Evolutionary conservation across 2,888 invertebrate genomes (phyloP).

Genomic region (Epinotia bilunana): DNA sequence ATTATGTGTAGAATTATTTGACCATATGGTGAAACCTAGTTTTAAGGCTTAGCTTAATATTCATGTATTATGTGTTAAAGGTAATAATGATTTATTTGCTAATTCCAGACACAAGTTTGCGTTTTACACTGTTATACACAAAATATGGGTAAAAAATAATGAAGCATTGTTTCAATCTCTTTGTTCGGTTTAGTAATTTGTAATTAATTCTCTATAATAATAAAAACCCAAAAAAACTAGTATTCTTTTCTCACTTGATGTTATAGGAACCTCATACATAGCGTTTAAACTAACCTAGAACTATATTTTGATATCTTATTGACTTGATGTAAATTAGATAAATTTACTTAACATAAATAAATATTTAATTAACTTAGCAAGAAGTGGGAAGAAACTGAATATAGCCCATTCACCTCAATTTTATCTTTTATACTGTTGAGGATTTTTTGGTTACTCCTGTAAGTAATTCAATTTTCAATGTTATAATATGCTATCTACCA

Average conservation of each 20-base stretch:
- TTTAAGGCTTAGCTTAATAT: slow-evolving; percentile 78
- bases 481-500: no score
- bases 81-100: slow-evolving; percentile 74
- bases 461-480: no score
- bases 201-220: slow-evolving; percentile 73
- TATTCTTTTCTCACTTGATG: slow-evolving; percentile 43
- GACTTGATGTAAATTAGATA: no score
- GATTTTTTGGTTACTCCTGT: no score
- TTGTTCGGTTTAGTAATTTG: slow-evolving; percentile 73
- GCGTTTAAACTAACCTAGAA: no score
- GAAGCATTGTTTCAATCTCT: slow-evolving; percentile 66
- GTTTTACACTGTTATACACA: slow-evolving; percentile 61
- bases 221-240: slow-evolving; percentile 64
- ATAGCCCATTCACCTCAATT: not conserved
- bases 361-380: no score
- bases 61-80: slow-evolving; percentile 74
- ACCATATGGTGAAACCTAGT: slow-evolving; percentile 75
- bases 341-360: no score
- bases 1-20: slow-evolving; percentile 64
- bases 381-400: no score
- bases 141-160: slow-evolving; percentile 64
- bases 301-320: no score
- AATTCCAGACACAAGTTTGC: slow-evolving; percentile 61
- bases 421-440: no score
- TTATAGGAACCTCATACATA: not conserved